Percentiles rank a stretch among this genome's conserved stretches.
Evolutionary conservation across 2,797 vertebrate genomes (phyloP).

Genomic region (Coranthus polyacanthus): DNA sequence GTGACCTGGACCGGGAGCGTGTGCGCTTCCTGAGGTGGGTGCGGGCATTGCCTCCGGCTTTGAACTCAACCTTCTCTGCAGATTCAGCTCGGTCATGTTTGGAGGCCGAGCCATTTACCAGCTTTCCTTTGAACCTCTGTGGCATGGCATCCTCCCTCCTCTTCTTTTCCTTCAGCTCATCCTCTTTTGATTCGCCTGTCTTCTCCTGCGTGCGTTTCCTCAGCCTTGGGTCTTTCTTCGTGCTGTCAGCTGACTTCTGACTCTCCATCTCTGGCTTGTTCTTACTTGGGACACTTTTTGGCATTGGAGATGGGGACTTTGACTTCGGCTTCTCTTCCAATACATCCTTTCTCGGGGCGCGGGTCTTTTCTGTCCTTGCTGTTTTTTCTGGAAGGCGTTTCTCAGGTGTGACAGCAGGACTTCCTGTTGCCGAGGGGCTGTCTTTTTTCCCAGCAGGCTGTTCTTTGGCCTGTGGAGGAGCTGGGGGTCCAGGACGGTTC

Average conservation of each 20-base stretch:
- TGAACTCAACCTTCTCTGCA: conserved; percentile 85
- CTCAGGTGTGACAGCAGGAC: conserved; percentile 74
- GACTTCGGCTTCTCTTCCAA: conserved; percentile 86
- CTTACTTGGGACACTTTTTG: conserved; percentile 74
- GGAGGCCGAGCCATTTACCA: conserved; percentile 88
- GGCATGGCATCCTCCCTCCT: conserved; percentile 86
- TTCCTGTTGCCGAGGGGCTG: conserved; percentile 48
- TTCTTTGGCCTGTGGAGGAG: conserved; percentile 88
- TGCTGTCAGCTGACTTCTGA: conserved; percentile 82
- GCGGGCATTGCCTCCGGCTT: conserved; percentile 85
- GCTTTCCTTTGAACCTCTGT: conserved; percentile 88
- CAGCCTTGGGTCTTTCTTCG: conserved; percentile 92
- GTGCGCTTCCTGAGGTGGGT: conserved; percentile 91
- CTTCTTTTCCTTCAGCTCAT: conserved; percentile 92
- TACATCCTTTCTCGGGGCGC: conserved; percentile 87
- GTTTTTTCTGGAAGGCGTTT: conserved; percentile 85
- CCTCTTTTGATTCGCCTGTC: conserved; percentile 84
- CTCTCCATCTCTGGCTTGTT: conserved; percentile 86
- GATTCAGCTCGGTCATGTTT: conserved; percentile 88
- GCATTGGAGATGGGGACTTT: conserved; percentile 90
- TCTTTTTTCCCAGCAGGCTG: conserved; percentile 87
- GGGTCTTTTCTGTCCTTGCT: conserved; percentile 85
- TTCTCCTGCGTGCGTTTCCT: conserved; percentile 92
- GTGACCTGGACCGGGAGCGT: conserved; percentile 91
- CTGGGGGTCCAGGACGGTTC: conserved; percentile 82